Percentiles rank a stretch among this genome's conserved stretches.
phyloP scores from a whole-genome alignment of 2,797 vertebrate species.

The Delichon dasypus region DNA sequence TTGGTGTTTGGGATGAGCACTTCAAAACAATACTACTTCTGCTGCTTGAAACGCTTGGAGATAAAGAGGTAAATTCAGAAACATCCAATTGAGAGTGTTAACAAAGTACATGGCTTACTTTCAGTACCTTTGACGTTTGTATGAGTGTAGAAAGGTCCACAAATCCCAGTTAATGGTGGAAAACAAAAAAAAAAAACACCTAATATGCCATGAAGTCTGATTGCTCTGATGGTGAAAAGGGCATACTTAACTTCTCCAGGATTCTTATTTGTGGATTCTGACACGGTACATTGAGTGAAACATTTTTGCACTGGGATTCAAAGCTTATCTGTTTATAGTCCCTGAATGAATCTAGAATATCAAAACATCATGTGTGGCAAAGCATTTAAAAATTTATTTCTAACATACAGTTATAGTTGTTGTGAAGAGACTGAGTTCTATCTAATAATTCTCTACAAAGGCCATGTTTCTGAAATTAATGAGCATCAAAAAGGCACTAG shows the following conservation, averaged over 20 bases:
- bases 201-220: neutral
- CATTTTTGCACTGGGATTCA: neutral
- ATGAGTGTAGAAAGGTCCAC: neutral
- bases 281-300: neutral
- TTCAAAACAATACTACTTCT: slow-evolving; percentile 97
- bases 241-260: neutral
- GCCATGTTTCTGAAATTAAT: neutral
- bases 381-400: neutral
- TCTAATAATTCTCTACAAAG: neutral
- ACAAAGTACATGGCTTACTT: neutral
- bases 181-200: neutral
- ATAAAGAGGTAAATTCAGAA: slow-evolving; percentile 87
- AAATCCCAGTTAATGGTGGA: neutral
- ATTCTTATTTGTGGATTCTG: neutral
- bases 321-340: neutral
- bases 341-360: neutral
- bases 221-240: neutral
- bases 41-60: slow-evolving; percentile 93
- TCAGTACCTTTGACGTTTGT: neutral
- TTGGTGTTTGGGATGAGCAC: slow-evolving; percentile 97
- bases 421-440: neutral
- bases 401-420: neutral
- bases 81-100: neutral
- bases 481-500: neutral
- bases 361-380: neutral